A percentile compares a stretch with the other conserved stretches of the same genome.
Evolutionary conservation across 2,113 vertebrate species (phyloP).

Genomic region (Chaetorhynchus papuensis): DNA sequence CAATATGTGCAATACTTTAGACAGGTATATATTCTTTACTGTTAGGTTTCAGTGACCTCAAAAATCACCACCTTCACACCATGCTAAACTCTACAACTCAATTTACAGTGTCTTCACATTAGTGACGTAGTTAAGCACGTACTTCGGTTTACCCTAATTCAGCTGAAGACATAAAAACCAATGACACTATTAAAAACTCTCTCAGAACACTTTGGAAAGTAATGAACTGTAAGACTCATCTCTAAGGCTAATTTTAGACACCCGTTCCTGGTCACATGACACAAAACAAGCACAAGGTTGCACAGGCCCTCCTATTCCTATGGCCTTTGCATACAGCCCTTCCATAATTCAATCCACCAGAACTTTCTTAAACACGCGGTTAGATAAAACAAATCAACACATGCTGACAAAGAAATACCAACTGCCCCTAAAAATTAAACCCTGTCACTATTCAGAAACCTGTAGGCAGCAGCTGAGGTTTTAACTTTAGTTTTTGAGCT

Average conservation of each 20-base stretch:
- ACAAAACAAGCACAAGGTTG: background rate
- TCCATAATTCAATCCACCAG: background rate
- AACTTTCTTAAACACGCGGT: background rate
- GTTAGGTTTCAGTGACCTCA: background rate
- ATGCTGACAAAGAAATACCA: background rate
- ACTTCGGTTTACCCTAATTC: background rate
- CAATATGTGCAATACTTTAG: background rate
- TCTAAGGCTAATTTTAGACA: slow-evolving; percentile 23
- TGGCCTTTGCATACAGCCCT: background rate
- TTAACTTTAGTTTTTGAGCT: background rate
- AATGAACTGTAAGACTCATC: background rate
- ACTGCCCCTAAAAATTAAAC: background rate
- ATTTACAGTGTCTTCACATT: background rate
- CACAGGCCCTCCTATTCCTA: background rate
- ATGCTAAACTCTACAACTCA: background rate
- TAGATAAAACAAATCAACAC: background rate
- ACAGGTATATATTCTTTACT: background rate
- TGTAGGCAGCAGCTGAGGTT: background rate
- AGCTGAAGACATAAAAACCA: background rate
- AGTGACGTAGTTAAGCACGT: background rate
- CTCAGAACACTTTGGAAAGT: background rate
- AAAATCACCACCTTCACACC: background rate
- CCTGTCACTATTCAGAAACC: background rate
- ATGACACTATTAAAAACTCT: background rate
- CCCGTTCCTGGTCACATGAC: background rate